Percentiles rank a stretch among this genome's conserved stretches.
Evolutionary conservation across 2,113 vertebrate species (phyloP).

Genomic region (Apodemus speciosus): DNA sequence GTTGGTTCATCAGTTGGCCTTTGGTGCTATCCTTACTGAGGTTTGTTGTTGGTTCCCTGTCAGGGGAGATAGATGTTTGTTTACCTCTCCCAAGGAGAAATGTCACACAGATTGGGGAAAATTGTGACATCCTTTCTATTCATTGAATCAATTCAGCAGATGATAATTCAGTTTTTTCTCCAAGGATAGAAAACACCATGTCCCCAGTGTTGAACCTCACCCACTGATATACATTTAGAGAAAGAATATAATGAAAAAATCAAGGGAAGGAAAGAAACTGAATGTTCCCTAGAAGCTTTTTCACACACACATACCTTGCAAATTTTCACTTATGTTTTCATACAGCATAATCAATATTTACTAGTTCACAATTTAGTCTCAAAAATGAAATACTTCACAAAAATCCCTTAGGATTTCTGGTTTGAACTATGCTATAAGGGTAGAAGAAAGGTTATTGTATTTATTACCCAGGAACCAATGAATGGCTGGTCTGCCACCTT

Average conservation of each 20-base stretch:
- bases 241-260: background rate
- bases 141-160: background rate
- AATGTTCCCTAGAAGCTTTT: background rate
- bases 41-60: background rate
- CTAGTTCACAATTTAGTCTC: background rate
- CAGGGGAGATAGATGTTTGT: background rate
- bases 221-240: background rate
- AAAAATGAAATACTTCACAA: constrained; percentile 6
- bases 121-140: background rate
- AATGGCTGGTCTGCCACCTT: background rate
- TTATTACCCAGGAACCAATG: background rate
- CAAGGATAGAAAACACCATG: background rate
- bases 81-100: background rate
- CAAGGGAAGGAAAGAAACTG: background rate
- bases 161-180: background rate
- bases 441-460: background rate
- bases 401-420: background rate
- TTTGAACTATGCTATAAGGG: background rate
- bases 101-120: background rate
- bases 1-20: background rate
- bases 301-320: background rate
- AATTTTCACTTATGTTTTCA: background rate
- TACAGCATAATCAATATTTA: background rate
- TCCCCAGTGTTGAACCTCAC: background rate
- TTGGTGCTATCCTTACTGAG: background rate